Evolutionary conservation across 2,888 invertebrate species (phyloP), one percentile per base, ranked within the genome.

Genomic region (Limnephilus auricula): DNA sequence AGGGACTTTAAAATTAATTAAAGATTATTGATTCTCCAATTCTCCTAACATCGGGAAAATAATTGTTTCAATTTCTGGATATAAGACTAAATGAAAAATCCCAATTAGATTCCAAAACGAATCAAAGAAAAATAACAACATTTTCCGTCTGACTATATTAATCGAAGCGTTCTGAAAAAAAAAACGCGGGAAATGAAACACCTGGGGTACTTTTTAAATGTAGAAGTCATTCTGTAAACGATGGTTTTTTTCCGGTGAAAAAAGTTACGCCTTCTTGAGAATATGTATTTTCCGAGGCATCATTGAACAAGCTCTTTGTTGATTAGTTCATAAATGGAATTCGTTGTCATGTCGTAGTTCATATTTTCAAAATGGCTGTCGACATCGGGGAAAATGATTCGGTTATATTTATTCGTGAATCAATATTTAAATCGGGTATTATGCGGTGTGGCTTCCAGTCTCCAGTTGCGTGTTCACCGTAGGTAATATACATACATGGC

Each of bases 331-430:
- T 25, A 65, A 65, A 65, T 25, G 65, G 65, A 65, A 25, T 25
- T 9, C 65, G 65, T 65, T 65, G 25, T 65, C 65, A 65, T 25
- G 65, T 65, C 65, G 65, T 65, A 65, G 65, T 65, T 65, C 65
- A 65, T 65, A 65, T 65, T 85, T 85, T 30, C 45, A 40, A 40
- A 40, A 85, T 40, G 85, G 40, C 85, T 85, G 85, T 85, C 85
- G 34, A 15, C 37, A 30, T 40, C 40, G 85, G 10, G 85, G 45
- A 85, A 85, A 85, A 85, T 40, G 65, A n/a, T 65, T 40, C 13
- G 13, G 85, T 85, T 85, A 45, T 85, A 30, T 13, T 85, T 85
- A 85, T 85, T 85, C 40, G 85, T n/a, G 85, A 82, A 85, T 85
- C 85, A 40, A 85, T 85, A 85, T 85, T 40, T 65, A 25, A 85